Conservation (phyloP, 2,113 vertebrate genomes). For the Dinomys branickii region DNA sequence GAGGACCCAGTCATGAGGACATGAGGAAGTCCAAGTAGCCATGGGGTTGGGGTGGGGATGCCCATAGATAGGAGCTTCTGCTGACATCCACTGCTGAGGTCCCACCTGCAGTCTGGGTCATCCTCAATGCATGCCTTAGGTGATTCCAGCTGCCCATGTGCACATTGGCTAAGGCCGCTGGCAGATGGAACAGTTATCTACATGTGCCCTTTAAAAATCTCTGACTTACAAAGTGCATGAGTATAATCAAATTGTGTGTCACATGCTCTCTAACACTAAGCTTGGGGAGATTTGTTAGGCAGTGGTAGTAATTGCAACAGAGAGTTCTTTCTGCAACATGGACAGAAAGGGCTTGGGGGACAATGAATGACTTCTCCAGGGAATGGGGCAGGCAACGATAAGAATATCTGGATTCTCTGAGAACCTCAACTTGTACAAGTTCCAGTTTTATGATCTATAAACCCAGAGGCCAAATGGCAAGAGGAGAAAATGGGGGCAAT, state of each 20-base stretch:
- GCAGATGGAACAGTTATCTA: background rate
- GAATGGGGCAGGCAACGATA: background rate
- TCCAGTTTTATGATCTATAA: background rate
- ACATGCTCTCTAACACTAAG: background rate
- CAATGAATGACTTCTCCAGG: background rate
- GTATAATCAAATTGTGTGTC: background rate
- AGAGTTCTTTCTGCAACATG: background rate
- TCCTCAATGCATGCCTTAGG: background rate
- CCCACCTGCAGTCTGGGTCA: rapidly evolving
- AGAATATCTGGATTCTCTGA: background rate
- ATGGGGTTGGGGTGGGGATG: background rate
- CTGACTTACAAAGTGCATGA: background rate
- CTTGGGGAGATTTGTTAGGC: background rate
- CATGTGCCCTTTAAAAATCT: background rate
- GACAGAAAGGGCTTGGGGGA: background rate
- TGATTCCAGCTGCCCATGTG: background rate
- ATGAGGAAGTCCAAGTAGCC: background rate
- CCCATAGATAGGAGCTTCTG: background rate
- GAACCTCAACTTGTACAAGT: background rate
- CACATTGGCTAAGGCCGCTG: background rate
- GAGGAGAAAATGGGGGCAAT: background rate
- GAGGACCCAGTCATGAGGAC: background rate
- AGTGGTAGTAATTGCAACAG: background rate
- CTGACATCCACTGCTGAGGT: background rate
- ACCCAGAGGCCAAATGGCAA: conserved; percentile 1